phyloP scores from a whole-genome alignment of 2,888 invertebrate species.

The Odontocerum albicorne region DNA sequence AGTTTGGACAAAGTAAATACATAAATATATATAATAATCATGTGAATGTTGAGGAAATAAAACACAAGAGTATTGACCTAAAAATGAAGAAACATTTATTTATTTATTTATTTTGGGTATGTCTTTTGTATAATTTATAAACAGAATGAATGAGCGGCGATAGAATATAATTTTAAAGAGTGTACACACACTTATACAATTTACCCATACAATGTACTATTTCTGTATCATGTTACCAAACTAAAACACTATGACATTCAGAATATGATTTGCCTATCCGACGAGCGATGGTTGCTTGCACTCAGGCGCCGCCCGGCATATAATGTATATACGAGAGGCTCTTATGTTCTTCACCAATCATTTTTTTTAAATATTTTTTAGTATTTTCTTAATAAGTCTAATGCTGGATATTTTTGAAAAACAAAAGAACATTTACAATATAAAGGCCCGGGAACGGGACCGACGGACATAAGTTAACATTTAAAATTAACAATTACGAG shows the following conservation, averaged over 20 bases:
- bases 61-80: constrained; percentile 65
- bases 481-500: constrained; percentile 34
- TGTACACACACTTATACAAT: constrained; percentile 57
- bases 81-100: constrained; percentile 76
- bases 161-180: constrained; percentile 57
- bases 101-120: constrained; percentile 72
- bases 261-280: constrained; percentile 1
- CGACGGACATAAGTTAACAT: constrained; percentile 7
- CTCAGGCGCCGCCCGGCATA: no score
- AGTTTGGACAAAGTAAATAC: no score
- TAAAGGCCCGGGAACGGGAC: not conserved
- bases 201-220: constrained; percentile 44
- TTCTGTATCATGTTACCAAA: constrained; percentile 30
- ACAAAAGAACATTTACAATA: constrained; percentile 35
- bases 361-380: constrained; percentile 31
- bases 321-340: not conserved
- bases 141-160: constrained; percentile 59
- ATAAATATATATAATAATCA: no score
- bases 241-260: constrained; percentile 34
- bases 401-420: constrained; percentile 35
- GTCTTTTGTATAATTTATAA: constrained; percentile 65
- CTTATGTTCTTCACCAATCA: constrained; percentile 34
- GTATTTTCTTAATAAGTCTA: constrained; percentile 33
- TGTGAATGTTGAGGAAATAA: constrained; percentile 53
- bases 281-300: no score